These are phyloP conservation scores for Megastigmus dorsalis DNA, from an alignment of 2,888 invertebrate species.

Conservation along the genomic window DNA sequence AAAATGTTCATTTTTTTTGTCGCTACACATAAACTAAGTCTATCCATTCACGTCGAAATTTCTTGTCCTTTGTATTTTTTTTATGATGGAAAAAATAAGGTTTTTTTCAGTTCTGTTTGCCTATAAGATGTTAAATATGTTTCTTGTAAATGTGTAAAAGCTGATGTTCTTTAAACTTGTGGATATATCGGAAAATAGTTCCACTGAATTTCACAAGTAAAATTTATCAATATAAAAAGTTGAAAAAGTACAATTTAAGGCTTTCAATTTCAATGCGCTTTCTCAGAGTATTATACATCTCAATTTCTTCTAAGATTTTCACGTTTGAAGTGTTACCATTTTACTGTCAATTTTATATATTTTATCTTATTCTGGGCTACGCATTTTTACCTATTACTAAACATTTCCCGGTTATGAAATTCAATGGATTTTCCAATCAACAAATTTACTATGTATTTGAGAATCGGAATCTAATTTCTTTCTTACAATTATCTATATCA, in stretches of 20 bases:
- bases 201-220: conserved; percentile 36
- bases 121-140: conserved; percentile 16
- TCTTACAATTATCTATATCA: conserved; percentile 30
- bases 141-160: conserved; percentile 44
- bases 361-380: neutral
- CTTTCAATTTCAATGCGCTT: conserved; percentile 19
- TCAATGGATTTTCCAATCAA: conserved; percentile 37
- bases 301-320: neutral
- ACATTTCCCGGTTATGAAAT: conserved; percentile 30
- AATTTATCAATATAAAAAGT: conserved; percentile 39
- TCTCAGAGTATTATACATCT: neutral
- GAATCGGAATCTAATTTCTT: conserved; percentile 24
- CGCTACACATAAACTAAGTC: conserved; percentile 13
- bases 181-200: conserved; percentile 29
- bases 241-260: conserved; percentile 31
- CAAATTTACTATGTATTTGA: conserved; percentile 30
- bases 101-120: conserved; percentile 23
- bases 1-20: conserved; percentile 27
- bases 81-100: conserved; percentile 2
- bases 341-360: neutral
- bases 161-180: conserved; percentile 34
- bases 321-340: neutral
- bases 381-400: neutral
- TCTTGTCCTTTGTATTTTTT: neutral
- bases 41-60: conserved; percentile 4